Base-by-base conservation (phyloP, 1,140 invertebrate species). In the Sinonovacula constricta region DNA sequence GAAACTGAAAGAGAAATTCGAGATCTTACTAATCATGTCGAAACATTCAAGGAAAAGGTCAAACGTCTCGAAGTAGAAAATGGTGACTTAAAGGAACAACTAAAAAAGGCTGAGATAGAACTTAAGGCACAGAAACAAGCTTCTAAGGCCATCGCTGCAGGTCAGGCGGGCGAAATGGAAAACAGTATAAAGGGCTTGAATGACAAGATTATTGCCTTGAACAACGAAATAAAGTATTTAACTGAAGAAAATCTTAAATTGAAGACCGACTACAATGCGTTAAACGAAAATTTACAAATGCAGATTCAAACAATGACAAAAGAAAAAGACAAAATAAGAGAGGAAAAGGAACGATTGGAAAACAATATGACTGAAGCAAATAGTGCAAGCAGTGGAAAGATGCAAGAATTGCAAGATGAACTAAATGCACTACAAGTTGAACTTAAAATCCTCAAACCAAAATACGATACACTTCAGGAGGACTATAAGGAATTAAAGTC, bases 1-100 rank as follows among this genome's bases (percentile, higher is more conserved):
- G 72, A 76, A 67, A 76, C 72, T 12, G 72, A 76, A 31, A 24
- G 72, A 36, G 72, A 76, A 76, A 76, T 67, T 57, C n/a, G 72
- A 57, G 72, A 76, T 67, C 36, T 76, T 26, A 76, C 63, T 39
- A 76, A 65, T 59, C 72, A 76, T 59, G 34, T 76, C 54, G 72
- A 76, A 15, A 76, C 63, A 18, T 67, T 76, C 22, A 76, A 76
- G 51, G 72, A 76, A 30, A 76, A 76, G 26, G 24, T 59, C 1
- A 66, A 76, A 49, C 62, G 72, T 18, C 54, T 76, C 3, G 72
- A 67, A 28, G 63, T 76, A 39, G 72, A 76, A 31, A 76, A 76
- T 36, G 15, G 56, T 28, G 62, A 76, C 14, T 56, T 76, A 30
- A 66, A 76, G 59, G 72, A 66, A 39, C 59, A 67, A 57, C 28